phyloP scores from a whole-genome alignment of 2,113 vertebrate genomes.

The Apodemus speciosus region DNA sequence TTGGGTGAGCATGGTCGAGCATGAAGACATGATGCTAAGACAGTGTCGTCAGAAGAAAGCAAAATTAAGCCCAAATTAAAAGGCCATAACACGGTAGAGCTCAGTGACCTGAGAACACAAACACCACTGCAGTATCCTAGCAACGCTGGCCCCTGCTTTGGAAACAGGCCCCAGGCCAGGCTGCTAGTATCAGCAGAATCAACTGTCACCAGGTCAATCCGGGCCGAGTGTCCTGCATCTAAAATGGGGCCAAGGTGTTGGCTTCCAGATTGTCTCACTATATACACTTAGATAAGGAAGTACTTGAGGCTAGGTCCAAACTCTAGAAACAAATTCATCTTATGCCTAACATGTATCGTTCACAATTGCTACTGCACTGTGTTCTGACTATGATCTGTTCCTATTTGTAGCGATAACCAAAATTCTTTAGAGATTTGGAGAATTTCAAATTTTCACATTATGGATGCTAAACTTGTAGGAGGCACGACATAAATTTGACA shows the following conservation, averaged over 20 bases:
- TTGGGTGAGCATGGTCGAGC: too few relatives aligned
- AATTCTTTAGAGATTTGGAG: background rate
- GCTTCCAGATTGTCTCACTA: background rate
- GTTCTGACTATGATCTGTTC: background rate
- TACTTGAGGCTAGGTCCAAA: background rate
- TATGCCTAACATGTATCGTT: background rate
- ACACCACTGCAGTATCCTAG: background rate
- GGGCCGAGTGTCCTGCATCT: background rate
- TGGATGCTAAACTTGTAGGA: background rate
- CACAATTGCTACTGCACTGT: background rate
- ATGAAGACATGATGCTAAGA: background rate
- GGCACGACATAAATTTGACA: background rate
- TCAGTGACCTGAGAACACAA: background rate
- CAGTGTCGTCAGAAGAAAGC: background rate
- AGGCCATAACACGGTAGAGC: background rate
- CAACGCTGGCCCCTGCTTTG: background rate
- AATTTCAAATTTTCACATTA: background rate
- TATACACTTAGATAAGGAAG: background rate
- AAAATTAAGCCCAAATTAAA: background rate
- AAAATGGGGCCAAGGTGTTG: background rate
- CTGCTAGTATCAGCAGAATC: background rate
- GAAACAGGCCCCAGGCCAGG: background rate
- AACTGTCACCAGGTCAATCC: background rate
- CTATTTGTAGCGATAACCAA: background rate
- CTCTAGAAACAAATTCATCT: background rate